Conservation (phyloP, 2,888 invertebrate genomes). For the Homarus gammarus region DNA sequence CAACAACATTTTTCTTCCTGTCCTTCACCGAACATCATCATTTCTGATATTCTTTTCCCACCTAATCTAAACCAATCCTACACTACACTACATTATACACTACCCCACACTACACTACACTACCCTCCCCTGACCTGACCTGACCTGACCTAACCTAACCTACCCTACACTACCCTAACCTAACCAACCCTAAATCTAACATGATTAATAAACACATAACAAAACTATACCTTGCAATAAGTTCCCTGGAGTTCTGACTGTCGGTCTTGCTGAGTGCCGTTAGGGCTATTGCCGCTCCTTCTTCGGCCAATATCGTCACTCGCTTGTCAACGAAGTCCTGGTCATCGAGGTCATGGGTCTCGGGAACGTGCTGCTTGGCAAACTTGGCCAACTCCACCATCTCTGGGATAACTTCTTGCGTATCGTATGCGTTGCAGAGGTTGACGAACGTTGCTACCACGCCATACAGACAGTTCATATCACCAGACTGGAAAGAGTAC, state of each 20-base stretch:
- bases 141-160: too few relatives aligned
- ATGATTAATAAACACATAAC: too few relatives aligned
- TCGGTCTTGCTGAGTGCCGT: constrained; percentile 95
- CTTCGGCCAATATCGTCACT: constrained; percentile 86
- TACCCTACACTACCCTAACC: too few relatives aligned
- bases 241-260: constrained; percentile 93
- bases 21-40: too few relatives aligned
- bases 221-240: constrained; percentile 83
- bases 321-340: constrained; percentile 91
- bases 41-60: too few relatives aligned
- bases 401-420: constrained; percentile 96
- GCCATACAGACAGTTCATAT: constrained; percentile 92
- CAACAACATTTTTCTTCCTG: too few relatives aligned
- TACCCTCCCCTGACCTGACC: too few relatives aligned
- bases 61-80: too few relatives aligned
- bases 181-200: too few relatives aligned
- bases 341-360: constrained; percentile 95
- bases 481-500: constrained; percentile 82
- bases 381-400: constrained; percentile 98
- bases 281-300: constrained; percentile 92
- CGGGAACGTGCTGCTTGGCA: constrained; percentile 99
- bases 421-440: constrained; percentile 97
- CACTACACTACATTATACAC: too few relatives aligned
- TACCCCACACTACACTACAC: too few relatives aligned
- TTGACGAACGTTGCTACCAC: constrained; percentile 97